Base-by-base conservation (phyloP, 1,140 invertebrate genomes). In the Pomacea maculata region DNA sequence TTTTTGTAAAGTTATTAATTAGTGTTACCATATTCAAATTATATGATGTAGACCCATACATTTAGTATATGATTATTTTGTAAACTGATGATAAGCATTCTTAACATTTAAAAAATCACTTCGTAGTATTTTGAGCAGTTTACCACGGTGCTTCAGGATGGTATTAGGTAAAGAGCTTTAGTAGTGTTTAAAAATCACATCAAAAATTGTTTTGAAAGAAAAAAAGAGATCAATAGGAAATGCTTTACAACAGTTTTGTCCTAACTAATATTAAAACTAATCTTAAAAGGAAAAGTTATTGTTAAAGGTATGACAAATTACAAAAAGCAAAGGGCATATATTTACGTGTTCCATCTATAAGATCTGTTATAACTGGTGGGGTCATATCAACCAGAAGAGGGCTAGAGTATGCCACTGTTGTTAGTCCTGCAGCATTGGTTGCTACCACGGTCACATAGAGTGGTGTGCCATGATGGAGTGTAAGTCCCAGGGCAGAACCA, bases 401-500 rank as follows among this genome's bases (percentile, higher is more conserved):
- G 8, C 82, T 63, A 0, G 85, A 86, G n/a, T 86, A 83, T n/a
- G 82, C 75, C 14, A 87, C 79, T 65, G 81, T 82, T 29, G 76
- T 80, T n/a, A 88, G 76, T 15, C 85, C 86, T n/a, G 86, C 86
- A 17, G 82, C 79, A 79, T 87, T 88, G 8, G 83, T 81, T n/a
- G 87, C 86, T n/a, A 88, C 61, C 25, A 87, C 86, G 15, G 86
- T 87, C 29, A 87, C 79, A 70, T 84, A 84, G 9, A 88, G 73
- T 17, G 52, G 68, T 29, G 82, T 82, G n/a, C 83, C 82, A 55
- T 87, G 84, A 1, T 79, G 80, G 17, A 88, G 82, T 11, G 34
- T 79, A 10, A 88, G 75, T 17, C 76, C 82, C 17, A 74, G 78
- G 21, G 82, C 81, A 25, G 64, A 81, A 15, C 83, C 87, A 83